Evolutionary conservation across 2,113 vertebrate genomes (phyloP), one percentile per base, ranked within the genome.

Genomic region (Pterocles gutturalis): DNA sequence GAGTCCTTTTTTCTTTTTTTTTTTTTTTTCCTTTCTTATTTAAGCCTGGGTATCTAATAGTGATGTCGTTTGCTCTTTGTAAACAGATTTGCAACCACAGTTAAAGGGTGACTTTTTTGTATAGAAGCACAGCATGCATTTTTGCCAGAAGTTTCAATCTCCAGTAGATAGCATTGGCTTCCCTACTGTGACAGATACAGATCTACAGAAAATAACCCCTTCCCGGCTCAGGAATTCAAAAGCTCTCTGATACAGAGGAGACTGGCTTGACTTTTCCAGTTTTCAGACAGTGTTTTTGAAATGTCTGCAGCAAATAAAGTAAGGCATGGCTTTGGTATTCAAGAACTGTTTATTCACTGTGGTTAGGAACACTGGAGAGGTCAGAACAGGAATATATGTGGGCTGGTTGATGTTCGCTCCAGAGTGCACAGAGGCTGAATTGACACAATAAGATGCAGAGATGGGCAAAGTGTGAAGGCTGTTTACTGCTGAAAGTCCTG

Each of bases 11-110:
- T 41, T 51, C 3, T 53, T 48, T 33, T 25, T 3, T n/a, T 58
- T 19, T 25, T 19, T 53, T 28, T 9, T 28, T 7, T 2, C 2
- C 8, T 75, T 60, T 11, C 46, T 79, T 86, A 46, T 80, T 60
- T 86, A 86, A 89, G 45, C 22, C 71, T 69, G n/a, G 22, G 3
- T 94, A 20, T 83, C 71, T 65, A 33, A 26, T 20, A 45, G 54
- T 9, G 31, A 38, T 65, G 24, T 94, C 75, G 87, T 67, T 19
- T 34, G 48, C 79, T 83, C 36, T 90, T 72, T 90, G 73, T 87
- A 83, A 88, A 93, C n/a, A 85, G 85, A 88, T 96, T 90, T 94
- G 53, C 54, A 76, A 86, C 14, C 58, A 13, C 61, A 10, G 49
- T 90, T 80, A 41, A 85, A 72, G 49, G 82, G 34, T 60, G 29